Base-by-base conservation (phyloP, 2,888 invertebrate species). In the Papilio protenor region DNA sequence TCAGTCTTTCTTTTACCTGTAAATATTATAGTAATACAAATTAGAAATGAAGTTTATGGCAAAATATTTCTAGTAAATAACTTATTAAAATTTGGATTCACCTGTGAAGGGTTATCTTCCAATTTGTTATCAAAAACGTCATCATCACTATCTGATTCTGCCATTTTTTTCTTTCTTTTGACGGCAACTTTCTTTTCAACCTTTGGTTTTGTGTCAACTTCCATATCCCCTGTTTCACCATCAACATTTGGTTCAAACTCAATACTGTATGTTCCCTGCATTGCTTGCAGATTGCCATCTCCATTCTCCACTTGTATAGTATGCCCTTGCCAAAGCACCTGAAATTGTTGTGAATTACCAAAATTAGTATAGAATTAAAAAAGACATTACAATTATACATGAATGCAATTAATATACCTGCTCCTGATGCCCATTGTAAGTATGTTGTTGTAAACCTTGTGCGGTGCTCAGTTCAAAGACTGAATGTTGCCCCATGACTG, bases 1-100 rank as follows among this genome's bases (percentile, higher is more conserved):
- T 95, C 85, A 97, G 96, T 79, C 97, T 94, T 84, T 96, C 96
- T 86, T 96, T 95, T 4, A 97, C 97, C 95, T 97, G 96, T 79
- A 94, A 75, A 16, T 1, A 57, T 8, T 45, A 45, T 45, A 16
- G 21, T 6, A 59, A n/a, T 45, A n/a, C 11, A 8, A n/a, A 59
- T 45, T 33, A 73, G 47, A 18, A 70, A 49, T 21, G 23, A 27
- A 47, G 5, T 33, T 40, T 27, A 11, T 14, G 61, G 27, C 0
- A 27, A 57, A 8, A 8, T 8, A 12, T 57, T n/a, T 11, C 21
- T 59, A 59, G 16, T 2, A 66, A 66, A 3, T n/a, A 40, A 14
- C 11, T 8, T 40, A n/a, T 33, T 40, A n/a, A 40, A 18, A 27
- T 40, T 27, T 69, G 12, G 5, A 64, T 40, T 79, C 84, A 95